These are phyloP conservation scores for Crossaster papposus DNA, from an alignment of 53 echinoderm and acorn worm species.

Conservation along the genomic window DNA sequence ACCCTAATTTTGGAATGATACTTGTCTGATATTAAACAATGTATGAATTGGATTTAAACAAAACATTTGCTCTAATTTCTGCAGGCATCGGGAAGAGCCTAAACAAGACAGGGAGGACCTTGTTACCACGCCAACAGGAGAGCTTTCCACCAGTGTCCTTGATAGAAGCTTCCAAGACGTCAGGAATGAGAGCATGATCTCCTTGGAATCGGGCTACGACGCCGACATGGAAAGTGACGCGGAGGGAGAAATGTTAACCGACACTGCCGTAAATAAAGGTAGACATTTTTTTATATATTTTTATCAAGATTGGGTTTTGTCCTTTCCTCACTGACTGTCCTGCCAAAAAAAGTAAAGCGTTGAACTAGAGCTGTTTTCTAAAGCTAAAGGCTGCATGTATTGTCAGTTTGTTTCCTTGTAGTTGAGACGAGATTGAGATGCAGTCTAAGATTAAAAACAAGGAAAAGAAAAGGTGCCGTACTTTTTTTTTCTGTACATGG, in stretches of 20 bases:
- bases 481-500: too few species aligned
- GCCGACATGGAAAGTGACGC: constrained; percentile 68
- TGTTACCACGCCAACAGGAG: constrained; percentile 83
- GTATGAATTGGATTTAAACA: neutral
- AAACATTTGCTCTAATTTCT: neutral
- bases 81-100: constrained; percentile 38
- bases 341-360: neutral
- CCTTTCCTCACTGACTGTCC: too few species aligned
- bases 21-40: neutral
- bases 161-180: constrained; percentile 48
- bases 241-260: constrained; percentile 36
- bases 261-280: constrained; percentile 43
- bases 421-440: too few species aligned
- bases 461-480: too few species aligned
- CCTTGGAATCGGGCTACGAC: constrained; percentile 65
- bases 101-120: constrained; percentile 62
- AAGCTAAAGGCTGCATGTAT: too few species aligned
- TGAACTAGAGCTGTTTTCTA: too few species aligned
- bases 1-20: neutral
- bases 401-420: too few species aligned
- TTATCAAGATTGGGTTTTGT: neutral
- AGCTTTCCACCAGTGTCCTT: constrained; percentile 47
- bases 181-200: constrained; percentile 57
- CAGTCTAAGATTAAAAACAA: too few species aligned
- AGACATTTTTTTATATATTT: neutral